Evolutionary conservation across 2,888 invertebrate species (phyloP).

Genomic region (Aspidiotus destructor): DNA sequence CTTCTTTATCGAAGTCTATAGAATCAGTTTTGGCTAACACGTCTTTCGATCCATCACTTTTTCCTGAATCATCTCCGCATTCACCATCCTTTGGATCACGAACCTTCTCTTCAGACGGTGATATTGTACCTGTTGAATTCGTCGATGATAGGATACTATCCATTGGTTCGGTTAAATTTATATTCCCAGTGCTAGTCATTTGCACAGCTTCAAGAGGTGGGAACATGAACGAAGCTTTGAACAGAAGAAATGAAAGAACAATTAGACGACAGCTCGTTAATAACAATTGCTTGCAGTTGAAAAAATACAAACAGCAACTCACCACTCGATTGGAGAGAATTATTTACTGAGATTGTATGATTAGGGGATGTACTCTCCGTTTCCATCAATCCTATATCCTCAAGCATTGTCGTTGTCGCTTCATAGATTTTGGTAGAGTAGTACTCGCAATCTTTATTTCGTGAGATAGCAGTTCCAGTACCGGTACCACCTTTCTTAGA

Average conservation of each 20-base stretch:
- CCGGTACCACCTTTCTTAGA: slow-evolving; percentile 43
- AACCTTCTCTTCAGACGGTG: slow-evolving; percentile 20
- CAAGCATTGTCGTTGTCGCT: slow-evolving; percentile 20
- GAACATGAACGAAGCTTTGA: slow-evolving; percentile 18
- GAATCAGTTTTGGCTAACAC: slow-evolving; percentile 19
- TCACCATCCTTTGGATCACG: slow-evolving; percentile 23
- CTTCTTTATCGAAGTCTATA: slow-evolving; percentile 27
- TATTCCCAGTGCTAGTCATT: slow-evolving; percentile 8
- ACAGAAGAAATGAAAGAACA: not conserved
- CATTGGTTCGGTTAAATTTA: slow-evolving; percentile 20
- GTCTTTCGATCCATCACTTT: slow-evolving; percentile 13
- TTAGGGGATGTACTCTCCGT: slow-evolving; percentile 27
- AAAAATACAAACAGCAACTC: not conserved
- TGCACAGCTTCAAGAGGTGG: slow-evolving; percentile 22
- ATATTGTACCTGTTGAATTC: slow-evolving; percentile 23
- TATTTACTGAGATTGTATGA: slow-evolving; percentile 25
- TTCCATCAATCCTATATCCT: slow-evolving; percentile 28
- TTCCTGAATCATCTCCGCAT: slow-evolving; percentile 9
- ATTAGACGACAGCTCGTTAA: too few species aligned
- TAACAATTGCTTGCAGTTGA: not conserved
- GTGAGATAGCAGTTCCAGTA: slow-evolving; percentile 47
- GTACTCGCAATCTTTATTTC: slow-evolving; percentile 28
- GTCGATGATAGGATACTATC: slow-evolving; percentile 27
- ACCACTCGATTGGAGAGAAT: slow-evolving; percentile 22
- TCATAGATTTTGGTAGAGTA: slow-evolving; percentile 25